Base-by-base conservation (phyloP, 2,888 invertebrate species). In the Tiliacea citrago region DNA sequence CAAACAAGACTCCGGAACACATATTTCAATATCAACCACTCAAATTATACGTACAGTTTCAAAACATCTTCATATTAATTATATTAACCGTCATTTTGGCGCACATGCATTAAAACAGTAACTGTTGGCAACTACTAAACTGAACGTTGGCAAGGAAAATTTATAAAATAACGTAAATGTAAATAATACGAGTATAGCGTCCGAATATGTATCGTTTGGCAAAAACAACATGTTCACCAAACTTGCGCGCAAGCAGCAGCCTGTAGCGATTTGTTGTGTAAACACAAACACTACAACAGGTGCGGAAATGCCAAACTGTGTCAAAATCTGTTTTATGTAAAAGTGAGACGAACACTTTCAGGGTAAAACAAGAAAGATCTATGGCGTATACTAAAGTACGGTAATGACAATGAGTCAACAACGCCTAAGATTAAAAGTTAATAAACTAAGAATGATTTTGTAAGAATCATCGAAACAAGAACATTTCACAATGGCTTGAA, bases 161-260 rank as follows among this genome's bases (percentile, higher is more conserved):
- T 81, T 69, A 78, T 82, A 84, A 79, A 83, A 88, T 90, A 90
- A 86, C 79, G 86, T 85, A 85, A 84, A 82, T 81, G 73, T 86
- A 82, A 76, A 83, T 85, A 82, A 75, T 81, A n/a, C n/a, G n/a
- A n/a, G n/a, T n/a, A 86, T 85, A 74, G 68, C 83, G 55, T 81
- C 74, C 66, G 73, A 75, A 88, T 84, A 79, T 75, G 79, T 84
- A 86, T 75, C 73, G 76, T 89, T 92, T 91, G 92, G 91, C 92
- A 91, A 90, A 90, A 91, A 90, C 88, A 91, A 88, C 87, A 49
- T 68, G 29, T 79, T 73, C 79, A 83, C 87, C 85, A 90, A 89
- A 88, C 66, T 45, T 83, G 69, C 66, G 62, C 77, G 45, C 61
- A 73, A 55, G 68, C 68, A 81, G 67, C 77, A 68, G 60, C 18